These are phyloP conservation scores for Heptranchias perlo DNA, from an alignment of 2,113 vertebrate species.

Conservation along the genomic window DNA sequence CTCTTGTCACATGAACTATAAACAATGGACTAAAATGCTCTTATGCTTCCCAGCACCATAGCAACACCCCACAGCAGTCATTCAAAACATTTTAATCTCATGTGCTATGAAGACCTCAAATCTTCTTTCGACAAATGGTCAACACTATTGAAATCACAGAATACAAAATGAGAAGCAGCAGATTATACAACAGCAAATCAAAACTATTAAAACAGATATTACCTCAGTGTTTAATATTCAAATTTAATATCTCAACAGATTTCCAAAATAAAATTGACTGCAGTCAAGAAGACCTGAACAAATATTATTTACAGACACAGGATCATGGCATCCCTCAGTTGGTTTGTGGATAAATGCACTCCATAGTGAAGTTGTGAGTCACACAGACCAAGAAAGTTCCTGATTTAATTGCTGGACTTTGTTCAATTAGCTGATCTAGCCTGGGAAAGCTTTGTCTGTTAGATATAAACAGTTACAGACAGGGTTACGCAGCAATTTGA, in stretches of 20 bases:
- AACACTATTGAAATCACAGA: not conserved
- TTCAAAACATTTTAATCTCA: not conserved
- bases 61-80: not conserved
- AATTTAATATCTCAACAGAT: not conserved
- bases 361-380: too few species aligned
- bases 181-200: not conserved
- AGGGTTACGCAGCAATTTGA: not conserved
- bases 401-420: too few species aligned
- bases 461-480: not conserved
- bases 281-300: not conserved
- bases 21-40: not conserved
- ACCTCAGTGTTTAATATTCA: not conserved
- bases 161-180: not conserved
- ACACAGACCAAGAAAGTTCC: too few species aligned
- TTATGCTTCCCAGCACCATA: not conserved
- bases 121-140: not conserved
- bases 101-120: not conserved
- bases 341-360: too few species aligned
- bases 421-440: too few species aligned
- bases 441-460: too few species aligned
- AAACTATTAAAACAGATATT: not conserved
- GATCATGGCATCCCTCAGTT: too few species aligned
- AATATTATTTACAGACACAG: not conserved
- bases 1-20: not conserved
- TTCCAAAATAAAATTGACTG: not conserved